phyloP scores from a whole-genome alignment of 2,888 invertebrate species.

The Galerucella pusilla region DNA sequence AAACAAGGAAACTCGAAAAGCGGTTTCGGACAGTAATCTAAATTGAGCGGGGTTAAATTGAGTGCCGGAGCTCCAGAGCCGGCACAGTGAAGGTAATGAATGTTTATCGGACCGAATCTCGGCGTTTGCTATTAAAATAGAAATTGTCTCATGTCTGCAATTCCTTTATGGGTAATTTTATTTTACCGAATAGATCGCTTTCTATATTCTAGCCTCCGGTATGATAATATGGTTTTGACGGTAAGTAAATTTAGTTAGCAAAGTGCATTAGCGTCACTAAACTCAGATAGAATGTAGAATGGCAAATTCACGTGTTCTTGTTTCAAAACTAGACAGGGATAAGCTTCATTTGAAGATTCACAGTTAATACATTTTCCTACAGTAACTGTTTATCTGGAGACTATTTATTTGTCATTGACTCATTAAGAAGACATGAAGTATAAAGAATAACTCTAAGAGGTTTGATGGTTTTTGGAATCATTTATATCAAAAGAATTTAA shows the following conservation, averaged over 20 bases:
- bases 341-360: too few relatives aligned
- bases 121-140: constrained; percentile 42
- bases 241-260: not conserved
- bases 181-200: not conserved
- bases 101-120: constrained; percentile 64
- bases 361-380: too few relatives aligned
- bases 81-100: constrained; percentile 61
- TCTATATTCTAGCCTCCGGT: not conserved
- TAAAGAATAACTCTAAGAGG: too few relatives aligned
- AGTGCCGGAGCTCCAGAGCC: constrained; percentile 56
- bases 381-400: too few relatives aligned
- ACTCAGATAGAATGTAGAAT: too few relatives aligned
- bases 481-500: too few relatives aligned
- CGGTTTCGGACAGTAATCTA: constrained; percentile 63
- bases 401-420: too few relatives aligned
- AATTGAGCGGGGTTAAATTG: constrained; percentile 64
- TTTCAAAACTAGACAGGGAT: too few relatives aligned
- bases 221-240: not conserved
- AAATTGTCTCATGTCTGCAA: not conserved
- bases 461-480: too few relatives aligned
- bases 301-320: too few relatives aligned
- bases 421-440: too few relatives aligned
- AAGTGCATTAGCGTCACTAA: not conserved
- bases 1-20: constrained; percentile 55
- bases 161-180: constrained; percentile 5